Conservation (phyloP, 2,797 vertebrate genomes). For the Hypotaenidia okinawae region DNA sequence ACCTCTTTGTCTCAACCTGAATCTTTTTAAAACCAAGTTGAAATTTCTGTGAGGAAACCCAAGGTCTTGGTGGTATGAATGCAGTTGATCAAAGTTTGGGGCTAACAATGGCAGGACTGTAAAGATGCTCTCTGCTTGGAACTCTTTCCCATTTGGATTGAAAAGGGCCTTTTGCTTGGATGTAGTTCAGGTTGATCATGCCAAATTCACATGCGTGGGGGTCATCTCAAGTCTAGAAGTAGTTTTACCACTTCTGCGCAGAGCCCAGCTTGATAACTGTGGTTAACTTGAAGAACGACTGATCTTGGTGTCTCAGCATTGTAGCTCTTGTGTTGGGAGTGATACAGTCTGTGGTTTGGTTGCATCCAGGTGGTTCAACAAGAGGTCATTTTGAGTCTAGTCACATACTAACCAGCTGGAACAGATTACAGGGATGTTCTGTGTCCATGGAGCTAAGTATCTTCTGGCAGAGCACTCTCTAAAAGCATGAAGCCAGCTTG, state of each 20-base stretch:
- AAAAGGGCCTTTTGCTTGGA: background rate
- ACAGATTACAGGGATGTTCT: background rate
- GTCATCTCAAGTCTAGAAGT: background rate
- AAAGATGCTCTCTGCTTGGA: background rate
- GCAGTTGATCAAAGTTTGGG: background rate
- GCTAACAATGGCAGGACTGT: background rate
- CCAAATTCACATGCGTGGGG: background rate
- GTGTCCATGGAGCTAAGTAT: background rate
- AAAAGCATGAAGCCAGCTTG: background rate
- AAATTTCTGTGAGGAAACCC: background rate
- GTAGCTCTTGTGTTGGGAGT: background rate
- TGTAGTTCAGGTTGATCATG: fast-evolving
- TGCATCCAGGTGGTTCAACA: fast-evolving
- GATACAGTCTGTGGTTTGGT: background rate
- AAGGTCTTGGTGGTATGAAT: background rate
- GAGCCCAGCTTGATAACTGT: background rate
- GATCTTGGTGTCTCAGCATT: background rate
- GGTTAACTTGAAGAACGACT: background rate
- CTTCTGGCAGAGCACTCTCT: background rate
- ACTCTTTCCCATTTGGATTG: background rate
- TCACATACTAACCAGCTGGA: background rate
- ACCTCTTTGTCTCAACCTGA: background rate
- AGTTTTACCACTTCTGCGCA: background rate
- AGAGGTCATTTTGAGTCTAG: background rate
- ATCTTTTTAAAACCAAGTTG: background rate